These are phyloP conservation scores for Orbicella faveolata DNA, from an alignment of 64 coral and sea anemone genomes.

Conservation along the genomic window DNA sequence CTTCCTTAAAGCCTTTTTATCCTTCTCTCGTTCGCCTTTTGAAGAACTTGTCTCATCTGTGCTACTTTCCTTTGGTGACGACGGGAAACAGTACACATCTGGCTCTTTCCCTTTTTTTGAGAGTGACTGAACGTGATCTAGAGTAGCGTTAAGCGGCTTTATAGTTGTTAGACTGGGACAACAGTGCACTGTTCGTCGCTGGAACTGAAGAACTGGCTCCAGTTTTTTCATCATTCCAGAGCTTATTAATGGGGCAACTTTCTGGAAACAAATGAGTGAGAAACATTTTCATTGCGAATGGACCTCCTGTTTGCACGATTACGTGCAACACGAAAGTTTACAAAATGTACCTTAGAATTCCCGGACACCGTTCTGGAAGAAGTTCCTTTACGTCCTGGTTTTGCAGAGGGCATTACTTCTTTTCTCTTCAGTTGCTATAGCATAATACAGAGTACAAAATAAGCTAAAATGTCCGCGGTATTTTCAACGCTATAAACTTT, in stretches of 20 bases:
- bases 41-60: not conserved
- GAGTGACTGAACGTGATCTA: not conserved
- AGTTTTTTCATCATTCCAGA: constrained; percentile 36
- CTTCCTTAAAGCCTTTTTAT: not conserved
- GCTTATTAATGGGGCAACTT: constrained; percentile 3
- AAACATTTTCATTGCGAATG: not conserved
- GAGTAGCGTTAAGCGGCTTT: not conserved
- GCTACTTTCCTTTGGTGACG: not conserved
- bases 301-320: not conserved
- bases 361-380: constrained; percentile 6
- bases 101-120: not conserved
- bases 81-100: constrained; percentile 10
- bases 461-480: not conserved
- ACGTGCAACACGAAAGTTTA: no score
- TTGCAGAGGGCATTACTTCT: not conserved
- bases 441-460: not conserved
- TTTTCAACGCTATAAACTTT: not conserved
- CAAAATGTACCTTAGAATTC: not conserved
- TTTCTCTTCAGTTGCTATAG: not conserved
- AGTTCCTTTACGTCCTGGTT: not conserved
- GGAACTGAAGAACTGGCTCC: constrained; percentile 2
- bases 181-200: not conserved
- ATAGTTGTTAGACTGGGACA: not conserved
- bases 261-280: not conserved
- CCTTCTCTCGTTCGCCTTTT: constrained; percentile 2